phyloP scores from a whole-genome alignment of 2,888 invertebrate species.

The Encarsia formosa region DNA sequence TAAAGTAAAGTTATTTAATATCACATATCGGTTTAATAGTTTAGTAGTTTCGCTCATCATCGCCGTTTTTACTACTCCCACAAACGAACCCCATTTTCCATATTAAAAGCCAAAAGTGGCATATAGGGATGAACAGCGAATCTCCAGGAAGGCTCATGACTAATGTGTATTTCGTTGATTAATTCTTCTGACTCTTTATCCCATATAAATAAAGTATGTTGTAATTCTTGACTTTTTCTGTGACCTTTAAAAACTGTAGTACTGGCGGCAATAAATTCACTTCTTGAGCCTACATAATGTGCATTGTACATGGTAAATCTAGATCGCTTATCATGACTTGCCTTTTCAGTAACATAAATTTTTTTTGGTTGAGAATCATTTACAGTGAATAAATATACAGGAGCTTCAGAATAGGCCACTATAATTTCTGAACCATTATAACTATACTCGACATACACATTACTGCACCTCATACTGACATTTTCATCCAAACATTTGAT shows the following conservation, averaged over 20 bases:
- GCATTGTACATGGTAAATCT: constrained; percentile 11
- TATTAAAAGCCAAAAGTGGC: constrained; percentile 11
- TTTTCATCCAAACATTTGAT: background rate
- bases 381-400: constrained; percentile 11
- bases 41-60: too few relatives aligned
- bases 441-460: constrained; percentile 13
- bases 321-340: background rate
- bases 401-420: constrained; percentile 3
- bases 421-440: constrained; percentile 16
- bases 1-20: too few relatives aligned
- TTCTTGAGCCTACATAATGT: constrained; percentile 11
- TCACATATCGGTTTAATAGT: too few relatives aligned
- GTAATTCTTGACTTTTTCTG: background rate
- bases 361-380: constrained; percentile 5
- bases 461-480: constrained; percentile 2
- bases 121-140: constrained; percentile 9
- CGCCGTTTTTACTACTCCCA: too few relatives aligned
- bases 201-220: constrained; percentile 10
- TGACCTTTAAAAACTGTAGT: constrained; percentile 1
- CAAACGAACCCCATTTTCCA: constrained; percentile 5
- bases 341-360: constrained; percentile 5
- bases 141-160: constrained; percentile 6
- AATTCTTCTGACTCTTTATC: constrained; percentile 10
- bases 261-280: constrained; percentile 12
- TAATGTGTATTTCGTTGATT: constrained; percentile 1